Conservation (phyloP, 2,888 invertebrate genomes). For the Ophonus ardosiacus region DNA sequence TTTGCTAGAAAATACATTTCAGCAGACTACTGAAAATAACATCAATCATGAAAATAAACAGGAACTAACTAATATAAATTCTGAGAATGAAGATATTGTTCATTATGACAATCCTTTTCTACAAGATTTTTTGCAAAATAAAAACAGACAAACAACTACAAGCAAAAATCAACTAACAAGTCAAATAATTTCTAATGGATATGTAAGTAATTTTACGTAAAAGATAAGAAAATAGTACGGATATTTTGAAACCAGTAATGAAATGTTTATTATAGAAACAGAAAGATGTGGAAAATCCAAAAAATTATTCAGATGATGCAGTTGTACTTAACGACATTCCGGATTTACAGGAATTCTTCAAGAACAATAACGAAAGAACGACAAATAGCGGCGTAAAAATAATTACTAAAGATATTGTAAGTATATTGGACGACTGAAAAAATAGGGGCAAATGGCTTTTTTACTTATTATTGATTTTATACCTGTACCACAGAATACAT, state of each 20-base stretch:
- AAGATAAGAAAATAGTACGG: neutral
- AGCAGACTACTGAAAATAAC: neutral
- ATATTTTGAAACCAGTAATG: neutral
- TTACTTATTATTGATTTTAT: no score
- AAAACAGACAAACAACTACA: slow-evolving; percentile 1
- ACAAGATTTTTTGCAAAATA: slow-evolving; percentile 18
- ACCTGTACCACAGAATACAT: no score
- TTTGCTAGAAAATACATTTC: neutral
- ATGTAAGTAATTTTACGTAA: neutral
- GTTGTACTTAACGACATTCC: neutral
- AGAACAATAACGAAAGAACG: neutral
- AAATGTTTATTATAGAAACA: slow-evolving; percentile 3
- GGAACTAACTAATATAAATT: neutral
- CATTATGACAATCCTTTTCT: slow-evolving; percentile 49
- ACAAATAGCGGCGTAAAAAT: neutral
- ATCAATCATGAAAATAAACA: neutral
- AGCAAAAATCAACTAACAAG: neutral
- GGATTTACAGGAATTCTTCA: neutral
- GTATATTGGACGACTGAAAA: no score
- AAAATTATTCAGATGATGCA: neutral
- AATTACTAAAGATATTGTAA: neutral
- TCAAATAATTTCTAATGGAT: neutral
- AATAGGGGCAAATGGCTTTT: no score
- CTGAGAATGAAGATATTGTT: slow-evolving; percentile 8
- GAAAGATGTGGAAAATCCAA: neutral